Conservation (phyloP, 1,140 invertebrate species). For the Apis cerana region DNA sequence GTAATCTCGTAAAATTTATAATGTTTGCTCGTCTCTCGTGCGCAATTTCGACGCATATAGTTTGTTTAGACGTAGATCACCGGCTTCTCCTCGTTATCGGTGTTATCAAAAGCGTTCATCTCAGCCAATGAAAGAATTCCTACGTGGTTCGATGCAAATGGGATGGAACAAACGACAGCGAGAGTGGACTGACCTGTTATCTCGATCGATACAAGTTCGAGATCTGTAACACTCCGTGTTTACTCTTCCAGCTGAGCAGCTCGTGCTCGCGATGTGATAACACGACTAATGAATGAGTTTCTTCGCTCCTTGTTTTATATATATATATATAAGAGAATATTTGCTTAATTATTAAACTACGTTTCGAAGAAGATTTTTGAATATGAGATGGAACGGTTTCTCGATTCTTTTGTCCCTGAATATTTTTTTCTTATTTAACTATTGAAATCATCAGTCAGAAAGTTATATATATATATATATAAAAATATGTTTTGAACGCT, state of each 20-base stretch:
- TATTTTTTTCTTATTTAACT: too few species aligned
- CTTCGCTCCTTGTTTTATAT: too few species aligned
- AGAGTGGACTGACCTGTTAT: slow-evolving; percentile 34
- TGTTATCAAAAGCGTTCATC: not conserved
- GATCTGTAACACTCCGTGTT: not conserved
- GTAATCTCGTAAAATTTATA: slow-evolving; percentile 53
- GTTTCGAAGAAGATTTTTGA: too few species aligned
- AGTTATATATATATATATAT: too few species aligned
- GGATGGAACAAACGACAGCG: not conserved
- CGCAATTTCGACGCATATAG: slow-evolving; percentile 13
- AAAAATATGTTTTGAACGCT: too few species aligned
- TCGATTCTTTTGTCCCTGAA: too few species aligned
- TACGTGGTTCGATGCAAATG: slow-evolving; percentile 19
- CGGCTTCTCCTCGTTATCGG: too few species aligned
- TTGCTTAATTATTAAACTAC: too few species aligned
- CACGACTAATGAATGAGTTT: not conserved
- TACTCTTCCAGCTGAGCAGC: not conserved
- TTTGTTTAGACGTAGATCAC: too few species aligned
- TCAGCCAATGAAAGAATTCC: not conserved
- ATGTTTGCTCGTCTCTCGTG: slow-evolving; percentile 28
- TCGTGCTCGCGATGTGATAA: not conserved
- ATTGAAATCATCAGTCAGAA: too few species aligned
- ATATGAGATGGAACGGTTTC: too few species aligned
- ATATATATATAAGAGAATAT: too few species aligned
- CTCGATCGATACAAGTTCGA: not conserved